Base-by-base conservation (phyloP, 2,113 vertebrate genomes). In the Zingel zingel region DNA sequence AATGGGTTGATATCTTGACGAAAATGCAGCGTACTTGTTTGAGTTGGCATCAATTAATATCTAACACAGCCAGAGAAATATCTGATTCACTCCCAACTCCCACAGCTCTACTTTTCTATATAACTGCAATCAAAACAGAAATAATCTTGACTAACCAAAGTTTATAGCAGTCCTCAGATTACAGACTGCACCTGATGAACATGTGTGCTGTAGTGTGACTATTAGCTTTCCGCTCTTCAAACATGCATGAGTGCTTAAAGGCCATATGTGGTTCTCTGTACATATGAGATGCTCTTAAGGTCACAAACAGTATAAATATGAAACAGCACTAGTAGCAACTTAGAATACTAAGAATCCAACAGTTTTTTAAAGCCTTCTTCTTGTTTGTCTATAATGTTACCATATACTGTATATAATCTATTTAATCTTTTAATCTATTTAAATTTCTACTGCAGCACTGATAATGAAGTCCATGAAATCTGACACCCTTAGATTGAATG, bases 401-500 rank as follows among this genome's bases (percentile, higher is more conserved):
- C 39, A 43, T 43, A 43, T 11, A 43, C 39, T 43, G 18, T 62
- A 53, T 36, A 33, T 47, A 39, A 58, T 23, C 18, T 3, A 72
- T 63, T 68, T 79, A 1, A 62, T 66, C n/a, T 58, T 23, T 33
- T 33, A 33, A 33, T 33, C 30, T 33, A 33, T 33, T 78, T 81
- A 54, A 64, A 25, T 77, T 62, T 64, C n/a, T 70, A 54, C 61
- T 56, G 73, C 39, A 2, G 39, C 16, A 5, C 74, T 59, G 59
- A 83, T 56, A 77, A 79, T 59, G 36, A 61, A 72, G 57, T 39
- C 57, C 39, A 65, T 79, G 43, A 86, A 89, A 85, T 81, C 77
- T 73, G 77, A 77, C 80, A 89, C 84, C 77, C 58, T 68, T 62
- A 51, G 79, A 89, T 89, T 84, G 82, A 88, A 74, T 65, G 21